Evolutionary conservation across 1,140 invertebrate species (phyloP).

Genomic region (Drosophila willistoni): DNA sequence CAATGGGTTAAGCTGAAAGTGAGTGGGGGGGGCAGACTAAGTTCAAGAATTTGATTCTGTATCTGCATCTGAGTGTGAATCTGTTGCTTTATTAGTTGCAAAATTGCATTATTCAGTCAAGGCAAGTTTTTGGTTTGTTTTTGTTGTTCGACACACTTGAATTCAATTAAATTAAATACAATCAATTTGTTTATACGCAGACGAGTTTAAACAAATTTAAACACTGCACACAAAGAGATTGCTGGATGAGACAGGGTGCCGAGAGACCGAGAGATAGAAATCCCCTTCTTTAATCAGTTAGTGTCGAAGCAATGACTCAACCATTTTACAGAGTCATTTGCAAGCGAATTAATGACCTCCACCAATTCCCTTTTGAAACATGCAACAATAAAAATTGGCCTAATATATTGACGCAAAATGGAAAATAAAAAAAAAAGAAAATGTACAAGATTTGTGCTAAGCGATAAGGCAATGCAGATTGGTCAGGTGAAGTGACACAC

Average conservation of each 20-base stretch:
- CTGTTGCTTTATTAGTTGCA: slow-evolving; percentile 51
- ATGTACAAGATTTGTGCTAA: slow-evolving; percentile 42
- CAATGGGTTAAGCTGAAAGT: slow-evolving; percentile 16
- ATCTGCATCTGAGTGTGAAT: slow-evolving; percentile 26
- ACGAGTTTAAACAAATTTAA: slow-evolving; percentile 76
- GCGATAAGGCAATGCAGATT: slow-evolving; percentile 46
- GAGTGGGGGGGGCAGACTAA: too few relatives aligned
- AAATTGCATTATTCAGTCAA: slow-evolving; percentile 71
- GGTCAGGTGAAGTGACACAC: background rate
- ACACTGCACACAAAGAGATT: slow-evolving; percentile 26
- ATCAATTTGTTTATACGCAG: slow-evolving; percentile 80
- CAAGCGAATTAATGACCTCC: slow-evolving; percentile 56
- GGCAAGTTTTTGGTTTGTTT: slow-evolving; percentile 39
- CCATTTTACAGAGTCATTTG: slow-evolving; percentile 46
- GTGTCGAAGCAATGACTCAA: slow-evolving; percentile 53
- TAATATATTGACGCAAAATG: slow-evolving; percentile 12
- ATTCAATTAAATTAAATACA: slow-evolving; percentile 78
- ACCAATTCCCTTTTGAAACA: slow-evolving; percentile 39
- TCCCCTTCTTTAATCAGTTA: slow-evolving; percentile 5
- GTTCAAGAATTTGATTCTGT: background rate
- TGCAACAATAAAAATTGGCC: slow-evolving; percentile 42
- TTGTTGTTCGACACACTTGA: slow-evolving; percentile 44
- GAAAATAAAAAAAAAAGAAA: background rate
- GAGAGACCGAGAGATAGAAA: too few relatives aligned
- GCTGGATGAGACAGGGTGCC: background rate